These are phyloP conservation scores for Falco cherrug DNA, from an alignment of 2,797 vertebrate species.

Conservation along the genomic window DNA sequence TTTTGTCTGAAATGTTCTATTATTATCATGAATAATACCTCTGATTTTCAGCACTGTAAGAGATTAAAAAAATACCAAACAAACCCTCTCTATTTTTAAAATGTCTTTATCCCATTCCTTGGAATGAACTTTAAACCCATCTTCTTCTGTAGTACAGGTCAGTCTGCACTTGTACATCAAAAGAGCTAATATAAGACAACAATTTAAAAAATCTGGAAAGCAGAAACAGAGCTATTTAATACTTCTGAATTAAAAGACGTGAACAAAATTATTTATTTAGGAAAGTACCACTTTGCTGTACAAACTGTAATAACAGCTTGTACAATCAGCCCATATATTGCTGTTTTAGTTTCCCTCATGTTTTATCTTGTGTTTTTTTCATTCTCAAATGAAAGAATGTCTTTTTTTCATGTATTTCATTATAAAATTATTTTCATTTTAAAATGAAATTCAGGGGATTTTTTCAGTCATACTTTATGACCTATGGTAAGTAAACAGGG, in stretches of 20 bases:
- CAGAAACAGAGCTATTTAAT: neutral
- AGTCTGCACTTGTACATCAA: neutral
- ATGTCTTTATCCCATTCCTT: neutral
- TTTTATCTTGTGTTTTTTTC: neutral
- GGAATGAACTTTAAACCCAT: neutral
- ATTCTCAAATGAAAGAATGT: neutral
- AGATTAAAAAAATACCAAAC: neutral
- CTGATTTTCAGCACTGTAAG: neutral
- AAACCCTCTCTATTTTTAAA: neutral
- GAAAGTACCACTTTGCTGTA: neutral
- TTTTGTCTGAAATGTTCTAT: neutral
- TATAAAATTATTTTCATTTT: neutral
- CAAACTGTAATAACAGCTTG: neutral
- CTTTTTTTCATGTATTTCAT: neutral
- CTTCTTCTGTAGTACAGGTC: neutral
- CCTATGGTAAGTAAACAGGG: neutral
- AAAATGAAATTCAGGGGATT: neutral
- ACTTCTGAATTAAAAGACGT: neutral
- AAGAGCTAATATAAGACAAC: neutral
- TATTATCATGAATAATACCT: neutral
- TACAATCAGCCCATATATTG: neutral
- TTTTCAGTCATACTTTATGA: neutral
- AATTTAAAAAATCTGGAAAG: neutral
- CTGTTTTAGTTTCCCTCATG: fast-evolving
- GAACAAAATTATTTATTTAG: neutral